phyloP scores from a whole-genome alignment of 2,113 vertebrate species.

The Amblyopsis rosae region DNA sequence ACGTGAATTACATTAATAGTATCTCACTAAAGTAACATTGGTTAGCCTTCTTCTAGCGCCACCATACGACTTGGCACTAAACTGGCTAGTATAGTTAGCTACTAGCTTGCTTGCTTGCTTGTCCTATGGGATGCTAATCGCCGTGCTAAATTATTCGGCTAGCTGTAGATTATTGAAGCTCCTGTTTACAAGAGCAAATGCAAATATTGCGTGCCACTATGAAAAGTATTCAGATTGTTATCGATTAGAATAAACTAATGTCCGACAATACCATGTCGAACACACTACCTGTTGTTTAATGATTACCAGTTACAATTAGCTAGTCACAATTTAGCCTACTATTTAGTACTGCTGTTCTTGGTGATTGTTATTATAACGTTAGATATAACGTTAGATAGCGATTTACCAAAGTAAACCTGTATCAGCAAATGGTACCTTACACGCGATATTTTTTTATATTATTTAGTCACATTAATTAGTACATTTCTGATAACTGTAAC shows the following conservation, averaged over 20 bases:
- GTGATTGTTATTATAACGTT: too few relatives aligned
- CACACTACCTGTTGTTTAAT: too few relatives aligned
- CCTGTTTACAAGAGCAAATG: slow-evolving; percentile 10
- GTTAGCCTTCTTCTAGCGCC: slow-evolving; percentile 36
- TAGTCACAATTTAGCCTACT: too few relatives aligned
- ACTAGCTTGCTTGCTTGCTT: background rate
- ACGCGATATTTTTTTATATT: too few relatives aligned
- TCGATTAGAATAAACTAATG: too few relatives aligned
- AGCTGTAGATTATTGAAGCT: background rate
- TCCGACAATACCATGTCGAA: too few relatives aligned
- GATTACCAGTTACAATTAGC: too few relatives aligned
- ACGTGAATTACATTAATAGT: background rate
- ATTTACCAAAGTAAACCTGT: background rate
- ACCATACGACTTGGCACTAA: slow-evolving; percentile 5
- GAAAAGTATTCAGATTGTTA: background rate
- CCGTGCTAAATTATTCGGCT: background rate
- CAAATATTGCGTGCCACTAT: background rate
- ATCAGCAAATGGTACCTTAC: too few relatives aligned
- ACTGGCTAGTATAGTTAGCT: slow-evolving; percentile 34
- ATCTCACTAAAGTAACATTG: slow-evolving; percentile 6
- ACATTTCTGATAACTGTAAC: background rate
- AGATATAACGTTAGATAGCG: too few relatives aligned
- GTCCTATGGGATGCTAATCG: background rate
- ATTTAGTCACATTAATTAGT: too few relatives aligned
- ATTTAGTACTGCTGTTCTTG: too few relatives aligned